Evolutionary conservation across 2,113 vertebrate species (phyloP), one percentile per base, ranked within the genome.

Genomic region (Eonycteris spelaea): DNA sequence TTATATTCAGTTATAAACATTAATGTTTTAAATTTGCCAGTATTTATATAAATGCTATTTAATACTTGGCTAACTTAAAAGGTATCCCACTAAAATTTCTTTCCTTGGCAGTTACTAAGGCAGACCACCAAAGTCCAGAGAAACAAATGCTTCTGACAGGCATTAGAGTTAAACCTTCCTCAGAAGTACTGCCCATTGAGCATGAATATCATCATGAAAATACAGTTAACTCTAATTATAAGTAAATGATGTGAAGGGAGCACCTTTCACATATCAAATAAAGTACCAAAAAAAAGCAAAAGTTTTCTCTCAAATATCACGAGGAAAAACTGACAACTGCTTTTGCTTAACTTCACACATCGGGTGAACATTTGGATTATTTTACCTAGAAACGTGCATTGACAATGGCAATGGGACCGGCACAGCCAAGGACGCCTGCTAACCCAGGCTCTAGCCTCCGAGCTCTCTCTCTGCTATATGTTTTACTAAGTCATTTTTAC

Each of bases 1-100:
- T 98, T 97, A 95, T 96, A 97, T 96, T 96, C 88, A 65, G 51
- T 97, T 94, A 86, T 94, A 97, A 96, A 92, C 77, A 86, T 86
- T 96, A 94, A 92, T 88, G 82, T 79, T 97, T 97, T 96, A 89
- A 92, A 96, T 83, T 97, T 94, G 78, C 93, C 88, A 90, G 71
- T 89, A n/a, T 95, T 88, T 95, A 77, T 78, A 95, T 79, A 89
- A 97, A 95, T 11, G 80, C 73, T 95, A 83, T 96, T 97, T 95
- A 97, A 92, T 94, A 88, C 74, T 96, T 96, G 87, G 87, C 90
- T 88, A 63, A 88, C 35, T 95, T 95, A 95, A 94, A 94, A 95
- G 77, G 35, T 48, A 85, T 92, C 55, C 71, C 77, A 92, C 61
- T 90, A 94, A 93, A 74, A 86, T 88, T 87, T 86, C 35, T 92